Evolutionary conservation across 2,797 vertebrate species (phyloP), one percentile per base, ranked within the genome.

Genomic region (Trematomus bernacchii): DNA sequence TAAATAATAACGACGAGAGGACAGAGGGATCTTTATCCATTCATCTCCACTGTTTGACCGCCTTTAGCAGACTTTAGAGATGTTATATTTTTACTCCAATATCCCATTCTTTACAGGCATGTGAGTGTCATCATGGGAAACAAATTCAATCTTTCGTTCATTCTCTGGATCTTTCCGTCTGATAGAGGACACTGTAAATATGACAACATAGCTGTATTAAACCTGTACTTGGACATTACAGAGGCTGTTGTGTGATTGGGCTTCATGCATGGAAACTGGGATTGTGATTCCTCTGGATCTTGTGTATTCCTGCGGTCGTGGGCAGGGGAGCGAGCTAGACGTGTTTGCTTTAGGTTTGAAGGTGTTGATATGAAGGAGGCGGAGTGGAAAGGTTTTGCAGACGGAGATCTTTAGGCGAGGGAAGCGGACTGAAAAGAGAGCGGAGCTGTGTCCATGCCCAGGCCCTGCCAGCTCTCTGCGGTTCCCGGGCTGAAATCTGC

Each of bases 401-500:
- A 82, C 73, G 46, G 68, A 84, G 85, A 87, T 82, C 80, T 82
- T 75, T 63, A 68, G 68, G 51, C 37, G 12, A 72, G 65, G 85
- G 77, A 82, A 67, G 42, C 67, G 83, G 86, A 89, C 66, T 84
- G 87, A 89, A 73, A 71, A 78, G 57, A 84, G 78, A 77, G 77
- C 81, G 83, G 69, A 88, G 78, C 79, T 86, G 90, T 91, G 91
- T 93, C 88, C 90, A 87, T 74, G 89, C 85, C n/a, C 74, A 71
- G 89, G 84, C 87, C 71, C 66, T 87, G 93, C 93, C 94, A 94
- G 91, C 87, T 87, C 88, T 81, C 79, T 95, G 95, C 80, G 94
- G 95, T 94, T 68, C 85, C 80, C 43, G 66, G 87, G 88, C 93
- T 91, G 87, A 94, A 94, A 93, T 93, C 88, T 91, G 92, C 87